Conservation (phyloP, 2,797 vertebrate genomes). For the Glossophaga mutica region DNA sequence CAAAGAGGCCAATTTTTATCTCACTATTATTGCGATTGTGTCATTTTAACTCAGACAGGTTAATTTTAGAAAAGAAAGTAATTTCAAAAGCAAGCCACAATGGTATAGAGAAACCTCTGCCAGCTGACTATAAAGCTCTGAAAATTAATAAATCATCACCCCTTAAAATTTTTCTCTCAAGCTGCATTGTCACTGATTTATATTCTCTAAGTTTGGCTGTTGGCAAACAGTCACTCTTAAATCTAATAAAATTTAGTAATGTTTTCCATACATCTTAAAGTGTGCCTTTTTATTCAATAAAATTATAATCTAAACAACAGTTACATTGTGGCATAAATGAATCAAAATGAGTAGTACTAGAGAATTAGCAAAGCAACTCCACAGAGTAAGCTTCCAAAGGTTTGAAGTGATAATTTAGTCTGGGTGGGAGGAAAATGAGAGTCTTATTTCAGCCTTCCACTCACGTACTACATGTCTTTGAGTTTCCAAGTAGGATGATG, state of each 20-base stretch:
- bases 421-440: background rate
- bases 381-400: background rate
- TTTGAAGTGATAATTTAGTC: background rate
- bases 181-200: slow-evolving; percentile 9
- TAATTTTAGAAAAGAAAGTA: slow-evolving; percentile 65
- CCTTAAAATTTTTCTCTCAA: slow-evolving; percentile 47
- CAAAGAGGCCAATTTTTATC: slow-evolving; percentile 58
- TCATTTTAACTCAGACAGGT: slow-evolving; percentile 54
- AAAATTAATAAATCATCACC: slow-evolving; percentile 63
- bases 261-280: background rate
- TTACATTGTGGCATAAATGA: slow-evolving; percentile 17
- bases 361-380: background rate
- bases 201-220: slow-evolving; percentile 55
- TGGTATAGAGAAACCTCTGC: slow-evolving; percentile 12
- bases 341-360: background rate
- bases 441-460: background rate
- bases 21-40: slow-evolving; percentile 36
- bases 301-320: slow-evolving; percentile 34
- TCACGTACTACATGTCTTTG: background rate
- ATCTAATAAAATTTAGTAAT: slow-evolving; percentile 40
- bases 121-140: slow-evolving; percentile 45
- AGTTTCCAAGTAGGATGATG: background rate
- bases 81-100: slow-evolving; percentile 57
- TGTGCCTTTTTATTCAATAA: slow-evolving; percentile 18
- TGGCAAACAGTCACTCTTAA: slow-evolving; percentile 42